Percentiles rank a stretch among this genome's conserved stretches.
These are phyloP conservation scores for Paramisgurnus dabryanus DNA, from an alignment of 2,113 vertebrate species.

Conservation along the genomic window DNA sequence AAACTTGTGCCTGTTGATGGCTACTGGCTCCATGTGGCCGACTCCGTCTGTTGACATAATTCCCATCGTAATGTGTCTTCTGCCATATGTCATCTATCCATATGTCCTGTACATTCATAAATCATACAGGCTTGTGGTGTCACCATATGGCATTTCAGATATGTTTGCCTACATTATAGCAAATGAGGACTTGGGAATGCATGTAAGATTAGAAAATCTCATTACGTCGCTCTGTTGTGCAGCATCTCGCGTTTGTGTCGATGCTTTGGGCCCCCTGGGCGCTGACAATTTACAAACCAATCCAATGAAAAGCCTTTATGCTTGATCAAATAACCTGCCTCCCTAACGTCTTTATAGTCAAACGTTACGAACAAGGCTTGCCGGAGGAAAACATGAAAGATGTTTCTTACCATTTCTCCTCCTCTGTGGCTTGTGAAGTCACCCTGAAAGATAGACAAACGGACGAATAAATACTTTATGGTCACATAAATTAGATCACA, in stretches of 20 bases:
- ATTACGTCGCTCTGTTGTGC: conserved; percentile 8
- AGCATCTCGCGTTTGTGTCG: conserved; percentile 29
- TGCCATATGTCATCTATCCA: conserved; percentile 66
- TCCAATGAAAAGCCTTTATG: not conserved
- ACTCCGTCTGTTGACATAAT: conserved; percentile 37
- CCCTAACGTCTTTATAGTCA: not conserved
- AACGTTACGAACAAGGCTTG: conserved; percentile 7
- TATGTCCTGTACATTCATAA: conserved; percentile 52
- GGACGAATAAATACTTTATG: not conserved
- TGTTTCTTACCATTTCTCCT: conserved; percentile 88
- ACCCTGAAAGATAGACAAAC: conserved; percentile 72
- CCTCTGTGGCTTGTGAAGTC: conserved; percentile 86
- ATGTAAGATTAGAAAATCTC: not conserved
- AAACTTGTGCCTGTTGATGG: conserved; percentile 3
- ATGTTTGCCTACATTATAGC: conserved; percentile 48
- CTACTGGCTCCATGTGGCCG: conserved; percentile 24
- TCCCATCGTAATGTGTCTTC: conserved; percentile 54
- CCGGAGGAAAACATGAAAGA: not conserved
- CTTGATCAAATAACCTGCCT: not conserved
- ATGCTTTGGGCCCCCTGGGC: not conserved
- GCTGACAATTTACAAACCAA: conserved; percentile 17
- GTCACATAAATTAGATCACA: not conserved
- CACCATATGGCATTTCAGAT: conserved; percentile 70
- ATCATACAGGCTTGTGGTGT: conserved; percentile 60
- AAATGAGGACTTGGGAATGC: conserved; percentile 36